Percentiles rank a stretch among this genome's conserved stretches.
These are phyloP conservation scores for Neostethus bicornis DNA, from an alignment of 2,797 vertebrate species.

Conservation along the genomic window DNA sequence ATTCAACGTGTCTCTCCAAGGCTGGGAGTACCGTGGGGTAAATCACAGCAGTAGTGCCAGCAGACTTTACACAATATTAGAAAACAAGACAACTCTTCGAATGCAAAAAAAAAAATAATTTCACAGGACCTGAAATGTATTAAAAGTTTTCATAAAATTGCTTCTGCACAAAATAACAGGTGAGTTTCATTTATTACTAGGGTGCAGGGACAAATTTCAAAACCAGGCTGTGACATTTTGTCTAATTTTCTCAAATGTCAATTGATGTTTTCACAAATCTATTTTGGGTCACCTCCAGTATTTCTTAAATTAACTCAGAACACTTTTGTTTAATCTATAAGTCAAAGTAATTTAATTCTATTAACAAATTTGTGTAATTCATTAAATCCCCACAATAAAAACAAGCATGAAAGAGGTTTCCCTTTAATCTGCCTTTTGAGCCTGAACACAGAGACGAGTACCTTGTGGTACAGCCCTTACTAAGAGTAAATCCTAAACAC, in stretches of 20 bases:
- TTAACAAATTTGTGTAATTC: too few relatives aligned
- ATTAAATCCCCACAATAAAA: too few relatives aligned
- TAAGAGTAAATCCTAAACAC: too few relatives aligned
- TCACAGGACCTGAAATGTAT: not conserved
- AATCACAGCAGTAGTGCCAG: constrained; percentile 20
- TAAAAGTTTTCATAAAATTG: not conserved
- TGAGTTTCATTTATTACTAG: too few relatives aligned
- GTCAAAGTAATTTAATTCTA: too few relatives aligned
- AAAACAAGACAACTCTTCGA: constrained; percentile 5
- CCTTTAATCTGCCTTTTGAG: too few relatives aligned
- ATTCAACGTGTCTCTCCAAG: constrained; percentile 44
- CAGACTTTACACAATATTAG: constrained; percentile 18
- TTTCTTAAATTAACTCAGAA: too few relatives aligned
- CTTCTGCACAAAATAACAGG: too few relatives aligned
- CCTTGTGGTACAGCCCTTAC: too few relatives aligned
- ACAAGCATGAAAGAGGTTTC: too few relatives aligned
- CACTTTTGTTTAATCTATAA: not conserved
- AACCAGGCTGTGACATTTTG: not conserved
- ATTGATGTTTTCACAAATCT: not conserved
- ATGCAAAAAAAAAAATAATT: constrained; percentile 4
- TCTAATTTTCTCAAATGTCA: not conserved
- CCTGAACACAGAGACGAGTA: too few relatives aligned
- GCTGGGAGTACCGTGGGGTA: constrained; percentile 13
- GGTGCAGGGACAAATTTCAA: not conserved
- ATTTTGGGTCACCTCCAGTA: not conserved